These are phyloP conservation scores for Galeopterus variegatus DNA, from an alignment of 2,113 vertebrate genomes.

Conservation along the genomic window DNA sequence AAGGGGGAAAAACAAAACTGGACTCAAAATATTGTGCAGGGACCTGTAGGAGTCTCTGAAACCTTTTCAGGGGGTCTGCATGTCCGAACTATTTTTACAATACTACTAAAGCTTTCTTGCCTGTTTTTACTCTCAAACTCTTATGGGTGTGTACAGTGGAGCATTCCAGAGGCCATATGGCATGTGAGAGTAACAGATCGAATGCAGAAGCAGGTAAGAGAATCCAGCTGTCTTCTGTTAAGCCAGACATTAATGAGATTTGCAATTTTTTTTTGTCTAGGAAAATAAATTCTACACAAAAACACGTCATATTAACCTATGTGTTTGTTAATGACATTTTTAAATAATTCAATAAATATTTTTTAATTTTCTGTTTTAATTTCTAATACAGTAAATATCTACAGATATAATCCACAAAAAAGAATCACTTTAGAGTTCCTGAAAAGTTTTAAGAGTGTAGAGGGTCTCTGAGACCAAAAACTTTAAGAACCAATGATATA, in stretches of 20 bases:
- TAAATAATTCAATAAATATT: background rate
- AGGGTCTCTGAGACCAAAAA: background rate
- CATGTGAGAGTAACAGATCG: rapidly evolving
- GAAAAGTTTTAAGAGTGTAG: background rate
- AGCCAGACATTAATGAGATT: background rate
- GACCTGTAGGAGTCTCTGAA: background rate
- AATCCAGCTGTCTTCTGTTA: background rate
- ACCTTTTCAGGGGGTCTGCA: background rate
- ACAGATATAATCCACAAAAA: background rate
- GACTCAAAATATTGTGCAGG: background rate
- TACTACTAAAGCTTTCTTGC: background rate
- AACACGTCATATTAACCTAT: background rate
- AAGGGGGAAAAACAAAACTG: background rate
- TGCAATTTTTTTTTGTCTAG: background rate
- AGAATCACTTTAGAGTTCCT: slow-evolving; percentile 37
- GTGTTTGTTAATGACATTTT: background rate
- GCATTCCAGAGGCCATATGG: background rate
- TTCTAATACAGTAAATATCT: background rate
- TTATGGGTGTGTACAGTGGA: background rate
- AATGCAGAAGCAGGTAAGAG: background rate
- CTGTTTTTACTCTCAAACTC: background rate
- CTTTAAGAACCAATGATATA: background rate
- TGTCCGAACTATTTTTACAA: background rate
- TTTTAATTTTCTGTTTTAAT: background rate
- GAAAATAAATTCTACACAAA: slow-evolving; percentile 38